Evolutionary conservation across 2,888 invertebrate species (phyloP).

Genomic region (Pseudoips prasinana): DNA sequence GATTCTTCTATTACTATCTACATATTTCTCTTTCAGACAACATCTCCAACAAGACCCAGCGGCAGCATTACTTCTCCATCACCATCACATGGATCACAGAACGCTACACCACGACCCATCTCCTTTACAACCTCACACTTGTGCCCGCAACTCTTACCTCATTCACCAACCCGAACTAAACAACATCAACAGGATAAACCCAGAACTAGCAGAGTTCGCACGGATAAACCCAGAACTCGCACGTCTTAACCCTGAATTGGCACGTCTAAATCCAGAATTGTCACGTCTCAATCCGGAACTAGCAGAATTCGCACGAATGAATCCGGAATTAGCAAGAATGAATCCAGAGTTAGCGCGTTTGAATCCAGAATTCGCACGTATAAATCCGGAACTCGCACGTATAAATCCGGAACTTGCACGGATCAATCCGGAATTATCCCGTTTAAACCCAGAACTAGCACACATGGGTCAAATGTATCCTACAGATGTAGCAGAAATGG

Average conservation of each 20-base stretch:
- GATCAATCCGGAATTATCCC: conserved; percentile 41
- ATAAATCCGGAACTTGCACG: conserved; percentile 34
- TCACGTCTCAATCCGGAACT: conserved; percentile 42
- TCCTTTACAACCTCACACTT: conserved; percentile 51
- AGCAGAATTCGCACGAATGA: conserved; percentile 35
- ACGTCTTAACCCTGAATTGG: conserved; percentile 38
- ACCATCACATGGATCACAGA: conserved; percentile 64
- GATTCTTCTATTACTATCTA: no score
- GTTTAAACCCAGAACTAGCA: conserved; percentile 41
- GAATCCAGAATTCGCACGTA: conserved; percentile 34
- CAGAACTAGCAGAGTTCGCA: conserved; percentile 32
- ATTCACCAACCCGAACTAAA: conserved; percentile 38
- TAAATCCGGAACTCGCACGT: conserved; percentile 35
- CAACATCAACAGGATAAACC: conserved; percentile 36
- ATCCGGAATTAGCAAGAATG: conserved; percentile 31
- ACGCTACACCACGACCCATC: conserved; percentile 46
- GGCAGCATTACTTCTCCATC: conserved; percentile 68
- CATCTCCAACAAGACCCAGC: conserved; percentile 72
- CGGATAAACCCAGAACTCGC: conserved; percentile 34
- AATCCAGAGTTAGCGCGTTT: conserved; percentile 28
- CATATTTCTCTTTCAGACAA: conserved; percentile 45
- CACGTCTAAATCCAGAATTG: conserved; percentile 39
- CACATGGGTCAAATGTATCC: conserved; percentile 50
- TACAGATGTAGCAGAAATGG: conserved; percentile 36
- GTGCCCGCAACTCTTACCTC: conserved; percentile 54